Base-by-base conservation (phyloP, 1,140 invertebrate species). In the Drosophila sp. region DNA sequence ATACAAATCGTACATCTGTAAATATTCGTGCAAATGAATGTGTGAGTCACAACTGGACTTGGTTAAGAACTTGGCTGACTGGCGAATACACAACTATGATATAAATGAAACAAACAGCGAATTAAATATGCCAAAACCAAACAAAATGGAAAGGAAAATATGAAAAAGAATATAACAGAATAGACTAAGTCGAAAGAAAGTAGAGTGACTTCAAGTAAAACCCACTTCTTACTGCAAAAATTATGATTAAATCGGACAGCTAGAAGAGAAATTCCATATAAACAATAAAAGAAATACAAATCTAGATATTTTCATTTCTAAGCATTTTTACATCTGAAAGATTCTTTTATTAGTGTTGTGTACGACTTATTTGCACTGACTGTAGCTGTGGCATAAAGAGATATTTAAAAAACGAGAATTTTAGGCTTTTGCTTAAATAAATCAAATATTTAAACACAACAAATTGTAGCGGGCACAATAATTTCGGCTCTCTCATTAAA, bases 1-100 rank as follows among this genome's bases (percentile, higher is more conserved):
- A 41, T 58, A 61, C n/a, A n/a, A n/a, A n/a, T n/a, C n/a, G n/a
- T n/a, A n/a, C 29, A 61, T 36, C 18, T 46, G 43, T 40, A 41
- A 21, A 36, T 48, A 48, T 14, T 21, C 3, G 2, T 32, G 34
- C 14, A 48, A 32, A 61, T 46, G 13, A n/a, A n/a, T 61, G 29
- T 27, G 34, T 36, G 32, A 13, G 43, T 11, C 40, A 41, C 46
- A 41, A 29, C 21, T 58, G 29, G 53, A 14, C 18, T 27, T 4
- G 25, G 34, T 56, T 41, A 16, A 9, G 11, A 56, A 56, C 34
- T 29, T 13, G 25, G n/a, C 9, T 16, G 32, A 1, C 50, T 34
- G 16, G 16, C 34, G 32, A 53, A 53, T 53, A 53, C 32, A 34
- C 18, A 53, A 50, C 13, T 18, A 11, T 53, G 16, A 53, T 53